These are phyloP conservation scores for Ridgeia piscesae DNA, from an alignment of 1,140 invertebrate genomes.

Conservation along the genomic window DNA sequence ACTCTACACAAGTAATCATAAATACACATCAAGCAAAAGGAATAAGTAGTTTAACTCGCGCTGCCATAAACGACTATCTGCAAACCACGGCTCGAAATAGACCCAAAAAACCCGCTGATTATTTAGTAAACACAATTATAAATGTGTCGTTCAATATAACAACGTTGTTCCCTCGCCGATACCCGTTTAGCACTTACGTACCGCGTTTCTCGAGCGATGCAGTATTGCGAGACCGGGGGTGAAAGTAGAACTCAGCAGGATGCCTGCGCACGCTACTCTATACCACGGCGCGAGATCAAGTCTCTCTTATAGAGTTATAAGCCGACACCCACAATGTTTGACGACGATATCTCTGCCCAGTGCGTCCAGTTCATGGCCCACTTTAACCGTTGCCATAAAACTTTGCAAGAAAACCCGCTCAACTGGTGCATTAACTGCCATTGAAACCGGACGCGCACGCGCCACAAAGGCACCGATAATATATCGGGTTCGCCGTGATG, in stretches of 20 bases:
- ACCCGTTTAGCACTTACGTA: neutral
- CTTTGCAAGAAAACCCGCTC: neutral
- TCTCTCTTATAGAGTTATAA: too few species aligned
- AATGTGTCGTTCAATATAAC: neutral
- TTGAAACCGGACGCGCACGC: neutral
- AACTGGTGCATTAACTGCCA: neutral
- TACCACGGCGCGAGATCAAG: neutral
- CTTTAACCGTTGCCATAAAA: neutral
- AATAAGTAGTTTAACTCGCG: too few species aligned
- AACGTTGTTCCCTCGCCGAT: neutral
- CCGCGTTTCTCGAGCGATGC: neutral
- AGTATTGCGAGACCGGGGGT: neutral
- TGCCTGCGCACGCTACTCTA: neutral
- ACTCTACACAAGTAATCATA: neutral
- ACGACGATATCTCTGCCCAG: neutral
- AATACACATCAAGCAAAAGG: too few species aligned
- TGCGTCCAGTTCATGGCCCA: neutral
- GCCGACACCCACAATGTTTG: neutral
- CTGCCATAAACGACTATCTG: too few species aligned
- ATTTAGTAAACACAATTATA: too few species aligned
- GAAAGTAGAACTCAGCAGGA: neutral
- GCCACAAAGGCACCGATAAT: neutral
- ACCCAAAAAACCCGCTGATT: too few species aligned
- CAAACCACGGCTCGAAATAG: too few species aligned
- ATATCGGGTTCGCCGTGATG: neutral